Conservation (phyloP, 1,140 invertebrate species). For the Hylyphantes graminicola region DNA sequence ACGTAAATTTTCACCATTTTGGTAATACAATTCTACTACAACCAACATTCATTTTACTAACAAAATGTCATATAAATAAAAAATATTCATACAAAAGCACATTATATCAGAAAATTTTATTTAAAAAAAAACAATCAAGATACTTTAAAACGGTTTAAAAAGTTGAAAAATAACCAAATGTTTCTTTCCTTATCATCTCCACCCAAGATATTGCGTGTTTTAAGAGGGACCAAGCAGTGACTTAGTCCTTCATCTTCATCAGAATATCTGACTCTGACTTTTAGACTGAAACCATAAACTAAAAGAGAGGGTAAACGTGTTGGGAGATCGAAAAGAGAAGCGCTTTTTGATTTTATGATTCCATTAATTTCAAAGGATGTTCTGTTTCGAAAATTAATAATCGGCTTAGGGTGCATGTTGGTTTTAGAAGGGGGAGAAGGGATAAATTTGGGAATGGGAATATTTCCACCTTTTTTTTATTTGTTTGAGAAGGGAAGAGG, state of each 20-base stretch:
- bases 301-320: too few species aligned
- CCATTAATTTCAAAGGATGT: slow-evolving; percentile 34
- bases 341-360: slow-evolving; percentile 9
- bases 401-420: slow-evolving; percentile 7
- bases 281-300: slow-evolving; percentile 7
- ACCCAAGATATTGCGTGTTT: not conserved
- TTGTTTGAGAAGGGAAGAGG: not conserved
- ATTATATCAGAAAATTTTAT: too few species aligned
- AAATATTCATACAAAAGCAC: too few species aligned
- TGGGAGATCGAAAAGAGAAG: too few species aligned
- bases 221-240: not conserved
- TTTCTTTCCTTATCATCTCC: too few species aligned
- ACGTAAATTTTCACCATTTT: too few species aligned
- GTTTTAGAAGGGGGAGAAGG: not conserved
- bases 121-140: too few species aligned
- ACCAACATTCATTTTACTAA: too few species aligned
- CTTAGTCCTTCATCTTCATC: slow-evolving; percentile 32
- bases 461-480: not conserved
- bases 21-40: too few species aligned
- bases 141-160: too few species aligned
- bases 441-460: not conserved
- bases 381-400: slow-evolving; percentile 32
- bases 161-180: too few species aligned
- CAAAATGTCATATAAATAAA: too few species aligned
- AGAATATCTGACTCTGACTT: slow-evolving; percentile 36